These are phyloP conservation scores for Pteropus alecto DNA, from an alignment of 2,113 vertebrate genomes.

Conservation along the genomic window DNA sequence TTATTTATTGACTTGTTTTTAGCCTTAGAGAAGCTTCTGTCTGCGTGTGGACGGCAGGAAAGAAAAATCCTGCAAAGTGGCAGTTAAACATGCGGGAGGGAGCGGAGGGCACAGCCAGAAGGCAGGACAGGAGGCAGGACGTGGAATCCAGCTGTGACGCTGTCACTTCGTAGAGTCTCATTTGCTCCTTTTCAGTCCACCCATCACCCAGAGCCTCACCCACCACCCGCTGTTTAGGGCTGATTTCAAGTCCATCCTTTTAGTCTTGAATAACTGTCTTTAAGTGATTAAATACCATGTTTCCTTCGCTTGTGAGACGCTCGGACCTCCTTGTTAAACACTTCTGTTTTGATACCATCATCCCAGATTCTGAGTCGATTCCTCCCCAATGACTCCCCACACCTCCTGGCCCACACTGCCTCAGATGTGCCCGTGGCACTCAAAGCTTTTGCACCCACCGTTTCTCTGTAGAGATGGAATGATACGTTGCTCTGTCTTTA, in stretches of 20 bases:
- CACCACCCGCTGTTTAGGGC: not conserved
- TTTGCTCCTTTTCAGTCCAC: rapidly evolving
- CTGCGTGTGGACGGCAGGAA: rapidly evolving
- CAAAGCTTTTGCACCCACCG: rapidly evolving
- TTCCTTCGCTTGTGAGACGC: not conserved
- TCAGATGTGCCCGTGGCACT: rapidly evolving
- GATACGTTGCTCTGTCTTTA: not conserved
- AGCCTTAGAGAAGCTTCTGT: no score
- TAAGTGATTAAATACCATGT: rapidly evolving
- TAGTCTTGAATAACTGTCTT: not conserved
- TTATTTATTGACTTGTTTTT: no score
- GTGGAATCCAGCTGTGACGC: not conserved
- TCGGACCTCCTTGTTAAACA: not conserved
- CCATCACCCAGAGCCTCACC: not conserved
- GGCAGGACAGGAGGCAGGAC: no score
- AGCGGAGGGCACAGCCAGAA: not conserved
- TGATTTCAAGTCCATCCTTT: not conserved
- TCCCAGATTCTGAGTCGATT: not conserved
- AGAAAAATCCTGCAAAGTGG: no score
- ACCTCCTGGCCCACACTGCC: rapidly evolving
- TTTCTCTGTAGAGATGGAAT: not conserved
- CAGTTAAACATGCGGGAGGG: not conserved
- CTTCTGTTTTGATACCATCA: no score
- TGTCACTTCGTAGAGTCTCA: rapidly evolving
- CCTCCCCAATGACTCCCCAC: rapidly evolving